Evolutionary conservation across 2,888 invertebrate genomes (phyloP).

Genomic region (Yponomeuta cagnagella): DNA sequence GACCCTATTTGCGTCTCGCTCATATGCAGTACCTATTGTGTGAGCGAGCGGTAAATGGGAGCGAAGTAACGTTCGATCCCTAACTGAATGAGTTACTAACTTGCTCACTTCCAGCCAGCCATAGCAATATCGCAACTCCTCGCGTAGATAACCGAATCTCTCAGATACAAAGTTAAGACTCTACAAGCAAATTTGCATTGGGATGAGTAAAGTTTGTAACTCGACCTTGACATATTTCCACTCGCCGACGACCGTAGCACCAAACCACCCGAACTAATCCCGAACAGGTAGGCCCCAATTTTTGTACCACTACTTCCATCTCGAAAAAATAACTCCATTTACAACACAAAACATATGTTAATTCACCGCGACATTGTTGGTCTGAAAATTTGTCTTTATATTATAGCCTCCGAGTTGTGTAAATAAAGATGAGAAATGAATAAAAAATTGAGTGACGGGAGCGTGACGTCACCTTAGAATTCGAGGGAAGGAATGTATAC

Average conservation of each 20-base stretch:
- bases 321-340: neutral
- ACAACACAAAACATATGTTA: conserved; percentile 10
- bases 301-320: neutral
- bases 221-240: conserved; percentile 40
- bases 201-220: conserved; percentile 21
- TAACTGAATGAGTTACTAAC: neutral
- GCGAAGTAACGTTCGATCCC: too few relatives aligned
- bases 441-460: neutral
- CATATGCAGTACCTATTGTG: too few relatives aligned
- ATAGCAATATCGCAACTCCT: neutral
- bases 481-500: neutral
- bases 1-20: too few relatives aligned
- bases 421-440: neutral
- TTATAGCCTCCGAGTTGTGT: conserved; percentile 9
- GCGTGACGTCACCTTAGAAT: neutral
- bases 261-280: conserved; percentile 1
- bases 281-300: neutral
- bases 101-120: neutral
- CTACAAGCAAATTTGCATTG: conserved; percentile 50
- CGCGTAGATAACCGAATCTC: conserved; percentile 13
- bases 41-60: too few relatives aligned
- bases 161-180: conserved; percentile 44
- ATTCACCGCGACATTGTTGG: conserved; percentile 9
- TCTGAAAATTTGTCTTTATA: conserved; percentile 10
- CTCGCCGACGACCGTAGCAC: conserved; percentile 12